Base-by-base conservation (phyloP, 2,113 vertebrate genomes). In the Phalacrocorax aristotelis region DNA sequence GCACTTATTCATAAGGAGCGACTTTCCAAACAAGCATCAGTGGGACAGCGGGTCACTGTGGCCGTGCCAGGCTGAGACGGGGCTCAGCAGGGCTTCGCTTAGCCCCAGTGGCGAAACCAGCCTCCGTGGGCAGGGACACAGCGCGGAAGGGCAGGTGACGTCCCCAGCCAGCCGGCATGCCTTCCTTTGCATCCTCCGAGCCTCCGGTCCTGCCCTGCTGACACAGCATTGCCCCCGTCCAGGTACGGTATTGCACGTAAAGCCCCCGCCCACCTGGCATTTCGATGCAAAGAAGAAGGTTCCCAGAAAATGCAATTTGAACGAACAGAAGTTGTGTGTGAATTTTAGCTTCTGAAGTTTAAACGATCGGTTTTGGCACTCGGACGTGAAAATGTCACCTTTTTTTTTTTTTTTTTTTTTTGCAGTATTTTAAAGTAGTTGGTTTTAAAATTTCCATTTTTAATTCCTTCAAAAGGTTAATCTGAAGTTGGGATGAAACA, bases 1-100 rank as follows among this genome's bases (percentile, higher is more conserved):
- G 17, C 0, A 0, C 22, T 87, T 62, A 12, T 60, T 42, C 22
- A 1, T 7, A 58, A 38, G 42, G 38, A 85, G 29, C 0, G 2
- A 15, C 42, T 78, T 88, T 66, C 51, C 65, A 19, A 40, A 64
- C 1, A 18, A 65, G 36, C 9, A 1, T n/a, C 7, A 4, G 27
- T 20, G 26, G 60, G 65, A 54, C 55, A 48, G 34, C 1, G 4
- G 27, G 58, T 54, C 6, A 13, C 54, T 34, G n/a, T 26, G 64
- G 18, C 72, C 11, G 0, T 58, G 48, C 65, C 72, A 75, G 65
- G 65, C 46, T 74, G n/a, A 48, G 64, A 34, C 1, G 6, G 46
- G 64, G 38, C 1, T 38, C 60, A 38, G 15, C 54, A 74, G 23
- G 11, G 34, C 36, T 93, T 74, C 49, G 38, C 23, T 60, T 27